Evolutionary conservation across 1,140 invertebrate genomes (phyloP), one percentile per base, ranked within the genome.

Genomic region (Gryllus bimaculatus): DNA sequence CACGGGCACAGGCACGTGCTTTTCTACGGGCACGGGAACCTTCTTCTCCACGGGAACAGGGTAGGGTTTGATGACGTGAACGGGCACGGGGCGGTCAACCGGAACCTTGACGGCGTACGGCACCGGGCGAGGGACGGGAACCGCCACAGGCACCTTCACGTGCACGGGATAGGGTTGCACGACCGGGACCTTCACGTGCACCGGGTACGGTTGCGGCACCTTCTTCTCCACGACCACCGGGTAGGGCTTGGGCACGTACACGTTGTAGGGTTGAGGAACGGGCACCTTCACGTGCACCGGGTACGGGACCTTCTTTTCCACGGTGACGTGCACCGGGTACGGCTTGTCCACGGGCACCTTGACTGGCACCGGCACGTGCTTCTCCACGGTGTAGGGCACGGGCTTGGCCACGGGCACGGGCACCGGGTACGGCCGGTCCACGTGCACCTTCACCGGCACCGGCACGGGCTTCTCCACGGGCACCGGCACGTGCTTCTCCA

Each of bases 391-490:
- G 80, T 91, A 88, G 83, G 89, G 89, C 48, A 91, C 89, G 80
- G 90, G 90, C 18, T 66, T 66, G 54, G 54, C 10, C 47, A 91
- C 89, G 47, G 89, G 90, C 80, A 94, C 92, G 86, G 92, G 92
- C 4, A 93, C 92, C 82, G 89, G 89, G 82, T 81, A 81, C 3
- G 82, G 82, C 47, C 80, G 78, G 79, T 81, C 82, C 4, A 81
- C 81, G 18, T 78, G 81, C 7, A 82, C 81, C 48, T 85, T 80
- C 4, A 88, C 87, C 8, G 87, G 84, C 81, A 90, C 91, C 75
- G 92, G 92, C 21, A 92, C 90, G 84, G 92, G 92, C 87, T 93
- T 93, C 83, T 92, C 91, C 12, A 94, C 91, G 73, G 90, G 90
- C 90, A 89, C 79, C 87, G 88, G 86, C 91, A 90, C 80, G 26